These are phyloP conservation scores for Magallana nippona DNA, from an alignment of 2,888 invertebrate species.

Conservation along the genomic window DNA sequence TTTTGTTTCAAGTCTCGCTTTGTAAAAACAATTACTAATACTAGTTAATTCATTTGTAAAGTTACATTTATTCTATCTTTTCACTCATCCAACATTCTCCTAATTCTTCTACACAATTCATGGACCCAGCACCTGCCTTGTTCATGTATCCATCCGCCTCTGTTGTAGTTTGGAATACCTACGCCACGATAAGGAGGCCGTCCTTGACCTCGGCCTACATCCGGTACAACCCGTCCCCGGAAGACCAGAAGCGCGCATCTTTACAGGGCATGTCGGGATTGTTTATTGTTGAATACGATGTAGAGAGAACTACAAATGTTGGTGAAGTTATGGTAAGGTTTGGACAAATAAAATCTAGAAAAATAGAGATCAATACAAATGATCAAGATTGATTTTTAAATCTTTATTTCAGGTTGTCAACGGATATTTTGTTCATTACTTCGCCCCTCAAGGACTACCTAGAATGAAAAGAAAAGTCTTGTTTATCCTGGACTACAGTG, in stretches of 20 bases:
- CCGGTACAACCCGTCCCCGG: conserved; percentile 59
- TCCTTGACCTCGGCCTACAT: conserved; percentile 66
- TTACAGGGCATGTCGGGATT: conserved; percentile 83
- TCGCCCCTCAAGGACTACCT: conserved; percentile 83
- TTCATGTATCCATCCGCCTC: background rate
- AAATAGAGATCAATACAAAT: background rate
- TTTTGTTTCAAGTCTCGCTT: no score
- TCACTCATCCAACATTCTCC: no score
- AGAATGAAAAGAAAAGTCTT: conserved; percentile 84
- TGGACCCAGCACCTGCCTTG: no score
- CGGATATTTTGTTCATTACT: conserved; percentile 89
- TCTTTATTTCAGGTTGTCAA: conserved; percentile 74
- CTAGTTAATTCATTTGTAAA: no score
- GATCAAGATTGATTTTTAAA: no score
- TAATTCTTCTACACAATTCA: no score
- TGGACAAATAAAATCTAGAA: no score
- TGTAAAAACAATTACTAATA: no score
- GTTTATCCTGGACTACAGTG: conserved; percentile 89
- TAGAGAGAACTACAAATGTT: conserved; percentile 83
- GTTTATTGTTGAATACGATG: conserved; percentile 87
- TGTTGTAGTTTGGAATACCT: conserved; percentile 56
- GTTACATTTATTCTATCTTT: no score
- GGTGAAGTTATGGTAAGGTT: conserved; percentile 79
- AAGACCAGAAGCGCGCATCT: conserved; percentile 61
- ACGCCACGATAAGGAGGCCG: conserved; percentile 62